Base-by-base conservation (phyloP, 2,797 vertebrate genomes). In the Aulostomus chinensis region DNA sequence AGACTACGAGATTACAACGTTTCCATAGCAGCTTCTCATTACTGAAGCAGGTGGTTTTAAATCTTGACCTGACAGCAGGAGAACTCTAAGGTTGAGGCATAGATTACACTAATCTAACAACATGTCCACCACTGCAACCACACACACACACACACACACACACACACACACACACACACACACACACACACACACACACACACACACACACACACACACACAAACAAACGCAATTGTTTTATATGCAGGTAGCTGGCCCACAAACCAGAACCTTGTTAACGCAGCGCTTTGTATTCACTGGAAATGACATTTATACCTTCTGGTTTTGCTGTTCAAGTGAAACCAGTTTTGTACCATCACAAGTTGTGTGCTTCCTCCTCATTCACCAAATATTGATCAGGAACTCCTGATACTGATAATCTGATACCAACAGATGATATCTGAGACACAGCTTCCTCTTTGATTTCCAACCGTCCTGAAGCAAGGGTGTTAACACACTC, bases 11-110 rank as follows among this genome's bases (percentile, higher is more conserved):
- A 9, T 30, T 17, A 49, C 29, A 15, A 9, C 34, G 1, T 3
- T 8, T 18, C 8, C 51, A 18, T 4, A 30, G n/a, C 33, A 51
- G 43, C 29, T 12, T 17, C 21, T 66, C 39, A 12, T 40, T 29
- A 12, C 12, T 38, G 50, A 48, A 40, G 37, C 67, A 74, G 75
- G 54, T 73, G 58, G 58, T 62, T 61, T 52, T 36, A 60, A 49
- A 54, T 54, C 68, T 54, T 24, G 13, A n/a, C 8, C 10, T 17
- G 61, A 58, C 41, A 62, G 70, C 53, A 11, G 50, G 43, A 56
- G 43, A 43, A 51, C 55, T 47, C 26, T 12, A 36, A 62, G 33
- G n/a, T 11, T 52, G 50, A 62, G 9, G 37, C 49, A 46, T 9
- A 28, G 50, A 61, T 62, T 54, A 71, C 34, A 32, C 46, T 43